These are phyloP conservation scores for Columba guinea DNA, from an alignment of 2,797 vertebrate genomes.

Conservation along the genomic window DNA sequence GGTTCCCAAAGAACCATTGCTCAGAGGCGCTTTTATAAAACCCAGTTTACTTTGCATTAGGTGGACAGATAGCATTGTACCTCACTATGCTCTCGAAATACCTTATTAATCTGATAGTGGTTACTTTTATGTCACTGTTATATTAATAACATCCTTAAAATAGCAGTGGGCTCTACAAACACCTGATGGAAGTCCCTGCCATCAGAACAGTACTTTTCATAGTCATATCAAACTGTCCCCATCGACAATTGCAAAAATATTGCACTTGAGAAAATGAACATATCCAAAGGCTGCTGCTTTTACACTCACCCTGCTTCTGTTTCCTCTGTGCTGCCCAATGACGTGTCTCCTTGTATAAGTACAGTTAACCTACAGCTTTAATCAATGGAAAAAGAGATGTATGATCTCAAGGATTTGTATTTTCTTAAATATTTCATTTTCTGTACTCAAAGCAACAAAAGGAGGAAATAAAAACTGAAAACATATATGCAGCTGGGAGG, in stretches of 20 bases:
- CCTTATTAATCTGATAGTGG: background rate
- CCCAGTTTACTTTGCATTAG: background rate
- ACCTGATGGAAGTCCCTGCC: background rate
- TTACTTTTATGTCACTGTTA: background rate
- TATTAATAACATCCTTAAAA: background rate
- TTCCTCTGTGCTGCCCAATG: background rate
- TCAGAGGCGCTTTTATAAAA: background rate
- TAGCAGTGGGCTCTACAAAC: background rate
- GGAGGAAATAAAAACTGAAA: slow-evolving; percentile 2
- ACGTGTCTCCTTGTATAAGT: background rate
- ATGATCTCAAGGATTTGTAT: background rate
- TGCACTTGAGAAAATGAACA: background rate
- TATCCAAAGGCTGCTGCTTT: background rate
- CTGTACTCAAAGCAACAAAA: background rate
- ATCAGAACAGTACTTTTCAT: background rate
- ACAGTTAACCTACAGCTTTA: background rate
- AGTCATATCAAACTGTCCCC: fast-evolving
- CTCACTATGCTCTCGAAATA: background rate
- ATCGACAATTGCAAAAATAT: background rate
- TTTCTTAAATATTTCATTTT: background rate
- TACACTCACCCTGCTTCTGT: background rate
- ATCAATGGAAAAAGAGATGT: slow-evolving; percentile 7
- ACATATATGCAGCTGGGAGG: background rate
- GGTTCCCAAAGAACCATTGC: background rate
- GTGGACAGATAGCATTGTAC: background rate